phyloP scores from a whole-genome alignment of 2,113 vertebrate genomes.

The Oncorhynchus clarkii region DNA sequence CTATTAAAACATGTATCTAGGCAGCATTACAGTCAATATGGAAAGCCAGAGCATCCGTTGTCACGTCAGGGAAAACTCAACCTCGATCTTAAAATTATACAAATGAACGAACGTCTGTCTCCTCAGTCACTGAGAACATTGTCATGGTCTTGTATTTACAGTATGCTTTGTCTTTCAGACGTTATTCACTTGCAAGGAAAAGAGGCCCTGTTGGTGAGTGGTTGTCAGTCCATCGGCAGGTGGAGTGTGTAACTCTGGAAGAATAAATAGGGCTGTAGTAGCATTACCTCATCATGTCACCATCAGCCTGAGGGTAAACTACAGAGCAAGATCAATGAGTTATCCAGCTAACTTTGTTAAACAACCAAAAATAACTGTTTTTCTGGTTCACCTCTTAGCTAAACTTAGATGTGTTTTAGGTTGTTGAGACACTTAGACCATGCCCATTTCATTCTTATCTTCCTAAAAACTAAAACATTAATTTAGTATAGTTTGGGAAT shows the following conservation, averaged over 20 bases:
- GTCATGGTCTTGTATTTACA: background rate
- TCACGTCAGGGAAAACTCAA: background rate
- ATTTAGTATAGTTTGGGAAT: background rate
- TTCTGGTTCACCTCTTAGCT: background rate
- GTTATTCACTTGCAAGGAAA: background rate
- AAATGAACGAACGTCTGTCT: background rate
- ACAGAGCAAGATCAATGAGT: too few relatives aligned
- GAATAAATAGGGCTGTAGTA: background rate
- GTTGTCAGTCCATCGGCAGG: background rate
- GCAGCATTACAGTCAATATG: background rate
- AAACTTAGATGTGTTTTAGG: too few relatives aligned
- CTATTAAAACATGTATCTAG: background rate
- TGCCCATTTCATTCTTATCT: too few relatives aligned
- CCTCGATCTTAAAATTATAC: background rate
- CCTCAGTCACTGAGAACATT: background rate
- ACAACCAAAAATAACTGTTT: too few relatives aligned
- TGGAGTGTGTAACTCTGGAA: background rate
- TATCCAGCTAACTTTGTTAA: too few relatives aligned
- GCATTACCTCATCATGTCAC: background rate
- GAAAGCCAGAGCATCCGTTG: background rate
- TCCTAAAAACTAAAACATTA: background rate
- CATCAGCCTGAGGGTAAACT: too few relatives aligned
- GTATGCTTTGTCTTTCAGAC: background rate
- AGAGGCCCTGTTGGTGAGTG: background rate
- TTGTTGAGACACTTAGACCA: too few relatives aligned